These are phyloP conservation scores for Ceramica pisi DNA, from an alignment of 2,888 invertebrate species.

Conservation along the genomic window DNA sequence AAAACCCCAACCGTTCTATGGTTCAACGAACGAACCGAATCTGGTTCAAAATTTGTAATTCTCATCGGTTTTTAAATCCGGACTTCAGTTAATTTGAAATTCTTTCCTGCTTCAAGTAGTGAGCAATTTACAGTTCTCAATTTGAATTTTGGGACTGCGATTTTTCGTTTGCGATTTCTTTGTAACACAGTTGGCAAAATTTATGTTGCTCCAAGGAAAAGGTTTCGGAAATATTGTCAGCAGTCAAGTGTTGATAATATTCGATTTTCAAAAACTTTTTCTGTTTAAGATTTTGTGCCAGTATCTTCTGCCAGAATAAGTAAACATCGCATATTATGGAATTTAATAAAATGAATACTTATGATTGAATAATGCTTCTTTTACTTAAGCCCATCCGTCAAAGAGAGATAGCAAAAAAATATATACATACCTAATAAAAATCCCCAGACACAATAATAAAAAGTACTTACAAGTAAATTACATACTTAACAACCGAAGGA, in stretches of 20 bases:
- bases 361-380: not conserved
- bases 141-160: conserved; percentile 37
- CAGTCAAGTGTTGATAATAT: too few relatives aligned
- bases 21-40: conserved; percentile 72
- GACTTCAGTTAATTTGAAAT: conserved; percentile 62
- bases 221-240: too few relatives aligned
- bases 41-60: conserved; percentile 80
- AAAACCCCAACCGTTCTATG: conserved; percentile 50
- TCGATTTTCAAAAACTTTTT: too few relatives aligned
- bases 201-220: too few relatives aligned
- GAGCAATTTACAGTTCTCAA: conserved; percentile 40
- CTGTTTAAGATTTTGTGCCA: not conserved
- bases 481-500: conserved; percentile 7
- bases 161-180: conserved; percentile 15
- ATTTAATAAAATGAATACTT: too few relatives aligned
- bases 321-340: too few relatives aligned
- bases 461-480: not conserved
- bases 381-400: not conserved
- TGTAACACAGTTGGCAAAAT: accelerated
- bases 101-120: conserved; percentile 33
- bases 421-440: too few relatives aligned
- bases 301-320: not conserved
- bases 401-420: conserved; percentile 14
- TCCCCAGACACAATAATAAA: conserved; percentile 14
- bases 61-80: conserved; percentile 68